These are phyloP conservation scores for Fregata magnificens DNA, from an alignment of 2,113 vertebrate genomes.

Conservation along the genomic window DNA sequence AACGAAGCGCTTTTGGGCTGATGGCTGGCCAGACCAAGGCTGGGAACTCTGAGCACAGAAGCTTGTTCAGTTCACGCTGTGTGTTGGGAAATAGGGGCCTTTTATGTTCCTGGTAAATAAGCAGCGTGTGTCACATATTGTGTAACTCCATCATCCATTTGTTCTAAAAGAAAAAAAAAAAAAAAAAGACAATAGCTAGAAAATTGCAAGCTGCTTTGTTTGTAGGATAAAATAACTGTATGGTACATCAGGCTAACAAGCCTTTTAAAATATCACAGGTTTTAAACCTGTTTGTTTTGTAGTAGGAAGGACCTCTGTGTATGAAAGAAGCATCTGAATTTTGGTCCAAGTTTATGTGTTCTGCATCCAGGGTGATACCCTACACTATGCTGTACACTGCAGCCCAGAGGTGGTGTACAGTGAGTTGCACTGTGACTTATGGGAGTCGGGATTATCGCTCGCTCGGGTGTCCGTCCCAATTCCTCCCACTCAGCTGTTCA, in stretches of 20 bases:
- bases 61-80: neutral
- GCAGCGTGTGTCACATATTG: neutral
- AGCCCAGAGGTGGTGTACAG: accelerated
- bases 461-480: accelerated
- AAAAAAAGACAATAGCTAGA: neutral
- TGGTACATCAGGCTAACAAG: neutral
- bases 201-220: neutral
- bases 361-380: neutral
- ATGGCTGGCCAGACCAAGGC: neutral
- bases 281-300: neutral
- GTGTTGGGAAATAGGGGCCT: neutral
- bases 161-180: neutral
- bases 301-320: neutral
- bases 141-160: slow-evolving; percentile 21
- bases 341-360: neutral
- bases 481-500: neutral
- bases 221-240: neutral
- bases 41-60: neutral
- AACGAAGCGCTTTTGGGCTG: neutral
- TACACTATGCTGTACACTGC: accelerated
- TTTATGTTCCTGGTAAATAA: slow-evolving; percentile 27
- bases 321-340: neutral
- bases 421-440: neutral
- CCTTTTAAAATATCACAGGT: neutral
- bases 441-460: neutral